A percentile compares a stretch with the other conserved stretches of the same genome.
Conservation (phyloP, 2,113 vertebrate genomes). For the Nycticryphes semicollaris region DNA sequence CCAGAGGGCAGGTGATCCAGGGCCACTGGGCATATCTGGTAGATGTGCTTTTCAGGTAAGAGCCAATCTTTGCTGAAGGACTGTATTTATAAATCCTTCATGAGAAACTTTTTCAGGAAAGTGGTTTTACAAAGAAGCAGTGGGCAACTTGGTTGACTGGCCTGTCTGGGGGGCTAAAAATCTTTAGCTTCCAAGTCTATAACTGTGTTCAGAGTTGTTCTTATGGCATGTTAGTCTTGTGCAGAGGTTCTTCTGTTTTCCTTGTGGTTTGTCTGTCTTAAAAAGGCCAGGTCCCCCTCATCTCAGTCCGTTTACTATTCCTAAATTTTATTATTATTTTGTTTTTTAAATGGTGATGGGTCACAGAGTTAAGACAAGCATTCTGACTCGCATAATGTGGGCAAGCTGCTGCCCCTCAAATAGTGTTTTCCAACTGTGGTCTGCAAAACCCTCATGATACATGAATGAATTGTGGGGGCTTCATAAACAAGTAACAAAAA, state of each 20-base stretch:
- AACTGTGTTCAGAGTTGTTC: not conserved
- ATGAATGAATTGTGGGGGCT: not conserved
- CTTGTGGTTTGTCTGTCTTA: not conserved
- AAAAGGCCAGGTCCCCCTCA: not conserved
- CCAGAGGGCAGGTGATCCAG: too few species aligned
- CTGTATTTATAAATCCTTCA: not conserved
- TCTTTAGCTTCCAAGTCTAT: not conserved
- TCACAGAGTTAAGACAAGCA: not conserved
- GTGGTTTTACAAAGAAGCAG: not conserved
- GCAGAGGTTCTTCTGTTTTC: not conserved
- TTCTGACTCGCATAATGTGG: not conserved
- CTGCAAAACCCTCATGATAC: not conserved
- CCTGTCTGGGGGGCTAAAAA: not conserved
- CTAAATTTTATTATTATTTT: not conserved
- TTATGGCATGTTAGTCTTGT: not conserved
- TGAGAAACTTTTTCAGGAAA: not conserved
- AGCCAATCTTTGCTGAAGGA: not conserved
- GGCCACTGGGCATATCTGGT: accelerated
- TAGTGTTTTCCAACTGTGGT: not conserved
- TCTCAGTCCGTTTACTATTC: not conserved
- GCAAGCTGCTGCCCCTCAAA: not conserved
- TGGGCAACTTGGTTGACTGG: not conserved
- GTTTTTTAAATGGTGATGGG: not conserved
- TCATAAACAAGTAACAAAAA: not conserved
- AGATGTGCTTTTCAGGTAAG: not conserved